Evolutionary conservation across 2,888 invertebrate genomes (phyloP).

Genomic region (Drosophila paranaensis): DNA sequence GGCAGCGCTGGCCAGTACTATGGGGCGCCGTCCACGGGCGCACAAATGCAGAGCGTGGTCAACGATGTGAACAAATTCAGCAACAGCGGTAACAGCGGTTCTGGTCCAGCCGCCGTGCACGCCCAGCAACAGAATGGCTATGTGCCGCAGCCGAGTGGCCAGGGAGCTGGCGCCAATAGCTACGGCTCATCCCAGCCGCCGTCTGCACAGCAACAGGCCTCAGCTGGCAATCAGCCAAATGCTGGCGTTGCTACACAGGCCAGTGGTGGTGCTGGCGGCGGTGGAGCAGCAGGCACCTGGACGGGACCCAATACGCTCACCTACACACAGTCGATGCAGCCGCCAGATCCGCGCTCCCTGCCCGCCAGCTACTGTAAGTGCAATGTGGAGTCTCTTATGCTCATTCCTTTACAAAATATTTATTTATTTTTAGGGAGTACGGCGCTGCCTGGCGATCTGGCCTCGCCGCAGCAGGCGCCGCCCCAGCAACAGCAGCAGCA

Average conservation of each 20-base stretch:
- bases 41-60: constrained; percentile 81
- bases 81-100: constrained; percentile 59
- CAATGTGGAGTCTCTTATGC: too few species aligned
- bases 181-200: constrained; percentile 60
- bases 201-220: constrained; percentile 56
- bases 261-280: constrained; percentile 79
- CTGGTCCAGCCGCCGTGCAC: constrained; percentile 33
- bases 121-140: constrained; percentile 83
- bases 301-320: constrained; percentile 95
- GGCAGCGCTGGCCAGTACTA: constrained; percentile 68
- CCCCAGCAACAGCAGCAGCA: constrained; percentile 81
- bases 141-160: constrained; percentile 74
- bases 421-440: constrained; percentile 78
- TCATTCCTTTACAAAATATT: not conserved
- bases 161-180: constrained; percentile 48
- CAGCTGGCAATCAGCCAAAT: constrained; percentile 62
- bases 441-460: constrained; percentile 81
- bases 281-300: constrained; percentile 89
- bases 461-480: constrained; percentile 75
- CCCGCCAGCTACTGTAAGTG: constrained; percentile 88
- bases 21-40: constrained; percentile 71
- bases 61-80: constrained; percentile 81
- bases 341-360: constrained; percentile 88
- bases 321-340: constrained; percentile 95
- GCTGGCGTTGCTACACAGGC: constrained; percentile 55